Percentiles rank a stretch among this genome's conserved stretches.
Evolutionary conservation across 2,888 invertebrate genomes (phyloP).

Genomic region (Cremastinae sp.): DNA sequence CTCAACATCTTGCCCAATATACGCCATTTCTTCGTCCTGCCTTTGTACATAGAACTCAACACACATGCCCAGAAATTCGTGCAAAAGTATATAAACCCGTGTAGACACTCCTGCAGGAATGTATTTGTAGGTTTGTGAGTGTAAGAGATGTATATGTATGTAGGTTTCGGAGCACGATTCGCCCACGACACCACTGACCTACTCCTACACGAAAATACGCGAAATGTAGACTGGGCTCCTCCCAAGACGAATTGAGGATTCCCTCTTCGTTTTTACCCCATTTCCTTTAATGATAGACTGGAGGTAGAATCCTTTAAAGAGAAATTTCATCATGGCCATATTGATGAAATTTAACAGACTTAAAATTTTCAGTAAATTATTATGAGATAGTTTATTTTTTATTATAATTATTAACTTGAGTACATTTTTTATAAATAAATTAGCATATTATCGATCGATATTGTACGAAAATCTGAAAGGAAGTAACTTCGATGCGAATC

Average conservation of each 20-base stretch:
- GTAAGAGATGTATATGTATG: neutral
- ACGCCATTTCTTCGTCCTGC: constrained; percentile 12
- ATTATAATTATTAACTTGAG: no score
- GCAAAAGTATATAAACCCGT: neutral
- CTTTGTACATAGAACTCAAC: constrained; percentile 3
- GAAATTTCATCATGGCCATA: no score
- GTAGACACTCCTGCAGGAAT: neutral
- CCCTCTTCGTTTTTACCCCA: constrained; percentile 1
- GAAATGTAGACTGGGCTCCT: constrained; percentile 39
- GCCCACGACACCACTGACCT: constrained; percentile 63
- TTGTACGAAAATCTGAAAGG: no score
- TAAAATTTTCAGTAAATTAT: no score
- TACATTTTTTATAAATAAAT: no score
- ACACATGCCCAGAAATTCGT: neutral
- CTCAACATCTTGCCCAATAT: constrained; percentile 39
- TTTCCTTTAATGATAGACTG: no score
- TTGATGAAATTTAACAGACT: no score
- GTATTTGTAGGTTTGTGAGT: neutral
- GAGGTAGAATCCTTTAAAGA: no score
- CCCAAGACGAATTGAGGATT: constrained; percentile 51
- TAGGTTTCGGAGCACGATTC: constrained; percentile 31
- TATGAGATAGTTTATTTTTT: no score
- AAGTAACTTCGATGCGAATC: no score
- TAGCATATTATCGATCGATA: no score
- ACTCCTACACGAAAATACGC: constrained; percentile 60